Base-by-base conservation (phyloP, 2,113 vertebrate genomes). In the Myotis lucifugus region DNA sequence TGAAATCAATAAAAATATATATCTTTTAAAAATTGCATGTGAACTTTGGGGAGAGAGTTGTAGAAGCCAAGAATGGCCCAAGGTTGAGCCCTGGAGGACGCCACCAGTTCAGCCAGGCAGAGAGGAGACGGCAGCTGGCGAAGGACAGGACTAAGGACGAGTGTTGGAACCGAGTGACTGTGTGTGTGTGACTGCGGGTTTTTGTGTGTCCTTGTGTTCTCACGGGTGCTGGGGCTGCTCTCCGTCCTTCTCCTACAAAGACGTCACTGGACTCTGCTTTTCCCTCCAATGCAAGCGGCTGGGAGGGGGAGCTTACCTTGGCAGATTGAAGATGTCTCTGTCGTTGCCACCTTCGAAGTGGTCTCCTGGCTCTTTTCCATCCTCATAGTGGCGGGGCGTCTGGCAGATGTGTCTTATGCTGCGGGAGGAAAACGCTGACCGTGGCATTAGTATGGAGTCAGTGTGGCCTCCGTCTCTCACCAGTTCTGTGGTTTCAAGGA, bases 291-390 rank as follows among this genome's bases (percentile, higher is more conserved):
- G 19, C 3, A 37, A 34, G 9, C 1, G 42, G 11, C 54, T 2
- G 42, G 48, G 3, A 2, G 3, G 32, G 32, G 66, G 6, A 19
- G 0, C 50, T 0, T 6, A 72, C 74, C 61, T 34, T 3, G 15
- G 32, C 17, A 3, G 46, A 9, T 2, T 1, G 59, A 34, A n/a
- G 32, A 7, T 18, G 23, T 59, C 12, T 84, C 32, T 19, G 14
- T 25, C 13, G 21, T 8, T 10, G 12, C 2, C 3, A 15, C 0
- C 8, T 14, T 18, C 9, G 10, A 17, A 37, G 50, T 2, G 11
- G 19, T 2, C 1, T 15, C 32, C 12, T 8, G 6, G 17, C 37
- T 72, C 27, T 15, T 40, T 9, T 23, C 59, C 13, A 17, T 21
- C 8, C 11, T 85, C 37, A 42, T 3, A 19, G 32, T 3, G 29